Evolutionary conservation across 1,140 invertebrate species (phyloP).

Genomic region (Drosophila mayri): DNA sequence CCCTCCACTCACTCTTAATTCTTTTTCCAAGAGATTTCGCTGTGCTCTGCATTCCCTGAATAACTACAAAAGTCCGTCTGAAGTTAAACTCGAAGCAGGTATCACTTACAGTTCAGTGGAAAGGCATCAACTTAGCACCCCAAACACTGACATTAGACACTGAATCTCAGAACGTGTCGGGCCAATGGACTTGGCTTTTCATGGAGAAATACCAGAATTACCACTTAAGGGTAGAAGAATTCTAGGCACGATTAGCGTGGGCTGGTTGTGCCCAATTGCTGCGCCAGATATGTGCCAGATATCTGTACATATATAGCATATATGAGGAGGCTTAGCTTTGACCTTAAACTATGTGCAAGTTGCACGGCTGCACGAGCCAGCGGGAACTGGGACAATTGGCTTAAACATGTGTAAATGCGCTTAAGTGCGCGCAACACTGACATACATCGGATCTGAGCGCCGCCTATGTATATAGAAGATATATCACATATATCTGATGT

Average conservation of each 20-base stretch:
- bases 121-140: conserved; percentile 36
- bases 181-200: conserved; percentile 63
- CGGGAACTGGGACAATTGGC: conserved; percentile 61
- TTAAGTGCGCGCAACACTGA: conserved; percentile 75
- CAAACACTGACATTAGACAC: conserved; percentile 59
- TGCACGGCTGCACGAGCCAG: conserved; percentile 12
- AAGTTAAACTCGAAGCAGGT: conserved; percentile 12
- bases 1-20: neutral
- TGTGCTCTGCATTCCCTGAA: conserved; percentile 60
- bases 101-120: conserved; percentile 65
- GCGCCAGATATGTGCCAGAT: conserved; percentile 37
- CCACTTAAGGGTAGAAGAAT: conserved; percentile 5
- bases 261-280: conserved; percentile 73
- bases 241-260: conserved; percentile 57
- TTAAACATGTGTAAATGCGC: conserved; percentile 79
- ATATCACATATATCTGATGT: conserved; percentile 9
- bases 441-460: conserved; percentile 50
- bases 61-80: conserved; percentile 17
- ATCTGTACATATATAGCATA: conserved; percentile 8
- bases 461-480: conserved; percentile 5
- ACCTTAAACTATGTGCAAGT: conserved; percentile 68
- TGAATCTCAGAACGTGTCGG: conserved; percentile 16
- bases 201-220: conserved; percentile 1
- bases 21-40: conserved; percentile 34
- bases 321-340: conserved; percentile 49